Evolutionary conservation across 2,113 vertebrate genomes (phyloP), one percentile per base, ranked within the genome.

Genomic region (Ammospiza nelsoni): DNA sequence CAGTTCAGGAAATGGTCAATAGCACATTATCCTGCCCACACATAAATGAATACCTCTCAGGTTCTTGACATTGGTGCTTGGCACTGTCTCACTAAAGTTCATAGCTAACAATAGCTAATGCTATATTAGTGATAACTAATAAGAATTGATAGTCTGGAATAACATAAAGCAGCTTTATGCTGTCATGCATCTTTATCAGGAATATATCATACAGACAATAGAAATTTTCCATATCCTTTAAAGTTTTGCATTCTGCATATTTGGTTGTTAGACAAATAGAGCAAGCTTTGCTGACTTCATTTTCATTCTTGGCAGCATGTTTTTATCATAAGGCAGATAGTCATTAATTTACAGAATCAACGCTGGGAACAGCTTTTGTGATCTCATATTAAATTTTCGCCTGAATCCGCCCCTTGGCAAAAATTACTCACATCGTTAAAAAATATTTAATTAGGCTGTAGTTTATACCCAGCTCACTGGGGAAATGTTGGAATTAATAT

Each of bases 381-480:
- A 99, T 99, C 98, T 99, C 98, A 98, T 98, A 99, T 99, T 98
- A 98, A 98, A 98, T 99, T 98, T 98, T 98, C 98, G 98, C 98
- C 98, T 97, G 98, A 98, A 99, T 99, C 98, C 98, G 98, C 98
- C 99, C 98, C 98, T 98, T 99, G 98, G 99, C 98, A 99, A 99
- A 99, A 99, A 99, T 99, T 99, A 99, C 98, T 99, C 98, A 98
- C 98, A 99, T 99, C 98, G 98, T 99, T 99, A 99, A 99, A 99
- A 99, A 98, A 99, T 99, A 99, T 99, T 99, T 99, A 99, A 99
- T 99, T 99, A 99, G 99, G 98, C 98, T 98, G 98, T 98, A 98
- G 98, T 99, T 99, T 99, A 98, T 98, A 98, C 98, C 98, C 97
- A 97, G 98, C 98, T 98, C 98, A 97, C 98, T 97, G 97, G 98